Evolutionary conservation across 2,888 invertebrate genomes (phyloP).

Genomic region (Athrips mouffetella): DNA sequence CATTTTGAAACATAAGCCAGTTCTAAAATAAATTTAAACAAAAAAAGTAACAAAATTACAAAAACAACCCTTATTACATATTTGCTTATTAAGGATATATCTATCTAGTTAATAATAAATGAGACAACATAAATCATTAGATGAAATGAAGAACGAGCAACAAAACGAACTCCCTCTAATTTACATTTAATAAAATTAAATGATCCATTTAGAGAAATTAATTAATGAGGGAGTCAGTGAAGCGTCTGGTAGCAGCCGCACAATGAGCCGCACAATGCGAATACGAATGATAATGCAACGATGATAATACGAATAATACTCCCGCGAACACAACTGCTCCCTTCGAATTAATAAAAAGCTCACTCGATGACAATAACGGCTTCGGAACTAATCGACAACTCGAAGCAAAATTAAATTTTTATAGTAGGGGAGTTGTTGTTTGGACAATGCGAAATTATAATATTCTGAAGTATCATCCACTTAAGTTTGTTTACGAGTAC

Average conservation of each 20-base stretch:
- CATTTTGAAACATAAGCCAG: too few relatives aligned
- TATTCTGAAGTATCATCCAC: neutral
- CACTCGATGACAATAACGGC: slow-evolving; percentile 71
- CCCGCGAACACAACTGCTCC: slow-evolving; percentile 43
- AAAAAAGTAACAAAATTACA: too few relatives aligned
- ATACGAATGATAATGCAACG: slow-evolving; percentile 61
- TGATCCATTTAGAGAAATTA: slow-evolving; percentile 77
- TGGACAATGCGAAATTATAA: slow-evolving; percentile 23
- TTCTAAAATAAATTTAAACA: too few relatives aligned
- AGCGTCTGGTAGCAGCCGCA: slow-evolving; percentile 59
- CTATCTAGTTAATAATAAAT: slow-evolving; percentile 17
- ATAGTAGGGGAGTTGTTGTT: slow-evolving; percentile 39
- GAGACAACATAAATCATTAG: slow-evolving; percentile 39
- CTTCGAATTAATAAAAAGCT: slow-evolving; percentile 73
- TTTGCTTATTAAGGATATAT: neutral
- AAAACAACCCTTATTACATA: neutral
- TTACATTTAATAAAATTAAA: slow-evolving; percentile 78
- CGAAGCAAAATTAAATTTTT: slow-evolving; percentile 57
- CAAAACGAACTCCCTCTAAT: slow-evolving; percentile 64
- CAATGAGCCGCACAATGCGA: slow-evolving; percentile 46
- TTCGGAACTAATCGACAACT: slow-evolving; percentile 68
- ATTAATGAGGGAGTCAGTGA: slow-evolving; percentile 73
- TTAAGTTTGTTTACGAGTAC: neutral
- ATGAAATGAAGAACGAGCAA: slow-evolving; percentile 39
- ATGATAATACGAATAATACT: slow-evolving; percentile 33